These are phyloP conservation scores for Drosophila trapezifrons DNA, from an alignment of 1,140 invertebrate genomes.

Conservation along the genomic window DNA sequence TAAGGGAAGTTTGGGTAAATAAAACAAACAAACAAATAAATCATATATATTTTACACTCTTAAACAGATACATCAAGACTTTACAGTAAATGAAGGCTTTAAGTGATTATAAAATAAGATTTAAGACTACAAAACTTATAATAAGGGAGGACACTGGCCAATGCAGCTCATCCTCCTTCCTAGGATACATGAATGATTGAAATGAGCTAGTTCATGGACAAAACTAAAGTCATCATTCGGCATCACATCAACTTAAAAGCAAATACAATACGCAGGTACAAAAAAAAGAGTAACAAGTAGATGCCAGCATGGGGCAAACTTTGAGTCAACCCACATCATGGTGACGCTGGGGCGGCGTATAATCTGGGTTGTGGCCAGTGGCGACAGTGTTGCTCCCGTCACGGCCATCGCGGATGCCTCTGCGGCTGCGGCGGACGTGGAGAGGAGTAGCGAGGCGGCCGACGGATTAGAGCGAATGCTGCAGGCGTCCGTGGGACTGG, in stretches of 20 bases:
- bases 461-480: constrained; percentile 83
- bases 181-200: background rate
- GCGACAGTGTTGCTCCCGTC: constrained; percentile 75
- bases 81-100: background rate
- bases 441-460: constrained; percentile 78
- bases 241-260: constrained; percentile 42
- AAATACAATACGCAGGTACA: constrained; percentile 42
- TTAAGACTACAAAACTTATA: background rate
- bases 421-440: constrained; percentile 70
- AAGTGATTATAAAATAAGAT: background rate
- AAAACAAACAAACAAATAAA: constrained; percentile 4
- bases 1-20: background rate
- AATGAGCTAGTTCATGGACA: background rate
- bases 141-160: background rate
- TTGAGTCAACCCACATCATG: constrained; percentile 80
- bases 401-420: constrained; percentile 70
- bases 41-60: background rate
- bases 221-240: constrained; percentile 19
- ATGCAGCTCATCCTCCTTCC: background rate
- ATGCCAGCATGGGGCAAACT: constrained; percentile 10
- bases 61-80: background rate
- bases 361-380: constrained; percentile 80
- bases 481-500: constrained; percentile 81
- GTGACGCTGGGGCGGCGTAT: constrained; percentile 83
- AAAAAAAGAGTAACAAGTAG: background rate